Evolutionary conservation across 2,113 vertebrate genomes (phyloP), one percentile per base, ranked within the genome.

Genomic region (Elephas maximus): DNA sequence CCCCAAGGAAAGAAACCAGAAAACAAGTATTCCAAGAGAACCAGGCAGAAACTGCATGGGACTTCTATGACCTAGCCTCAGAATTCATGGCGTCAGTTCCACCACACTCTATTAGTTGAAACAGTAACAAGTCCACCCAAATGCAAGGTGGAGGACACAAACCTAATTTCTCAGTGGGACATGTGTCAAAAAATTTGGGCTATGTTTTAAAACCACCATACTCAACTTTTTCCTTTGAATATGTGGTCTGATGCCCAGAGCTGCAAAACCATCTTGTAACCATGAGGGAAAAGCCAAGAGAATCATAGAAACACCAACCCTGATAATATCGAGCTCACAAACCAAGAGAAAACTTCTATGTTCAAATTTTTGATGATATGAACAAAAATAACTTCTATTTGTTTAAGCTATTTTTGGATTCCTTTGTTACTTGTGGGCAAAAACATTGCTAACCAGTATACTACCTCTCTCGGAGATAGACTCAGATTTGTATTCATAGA

Each of bases 311-410:
- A 48, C 10, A 77, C 23, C 24, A 26, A 4, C 20, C 33, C 65
- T 53, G 8, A 33, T 23, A 78, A 88, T 30, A 26, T 7, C 73
- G 53, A 93, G 63, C 80, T 81, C 73, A 89, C 20, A 44, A 88
- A n/a, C 41, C 3, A 45, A 44, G 3, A 63, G 60, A 95, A 93
- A 85, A 90, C 30, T 83, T 14, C n/a, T 74, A 77, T 28, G 37
- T 88, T 23, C 80, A 79, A 73, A 78, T 12, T 96, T 88, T 67
- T 48, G 33, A 81, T 62, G 30, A 81, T 81, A 17, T 60, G 24
- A 90, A 83, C 90, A 96, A 94, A 97, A 87, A 45, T 51, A 88
- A 90, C 8, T 85, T 20, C 26, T 74, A 62, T 76, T 69, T 97
- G 26, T 24, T 74, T 48, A 86, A 90, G 67, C 37, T 53, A 65